Conservation (phyloP, 2,113 vertebrate genomes). For the Siniperca chuatsi region DNA sequence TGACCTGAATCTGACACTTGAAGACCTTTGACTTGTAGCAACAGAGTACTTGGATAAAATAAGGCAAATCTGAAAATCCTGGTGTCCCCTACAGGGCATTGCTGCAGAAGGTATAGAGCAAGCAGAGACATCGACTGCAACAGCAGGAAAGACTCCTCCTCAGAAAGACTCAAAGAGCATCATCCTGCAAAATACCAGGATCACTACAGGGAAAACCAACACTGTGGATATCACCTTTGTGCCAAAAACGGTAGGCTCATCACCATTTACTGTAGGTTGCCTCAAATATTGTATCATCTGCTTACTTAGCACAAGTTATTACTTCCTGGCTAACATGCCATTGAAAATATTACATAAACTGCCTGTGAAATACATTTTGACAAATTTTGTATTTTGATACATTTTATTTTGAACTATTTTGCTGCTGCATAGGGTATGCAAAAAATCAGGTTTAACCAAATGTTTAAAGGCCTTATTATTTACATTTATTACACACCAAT, state of each 20-base stretch:
- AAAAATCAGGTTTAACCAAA: background rate
- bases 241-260: constrained; percentile 85
- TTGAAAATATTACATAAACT: background rate
- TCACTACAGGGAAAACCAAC: constrained; percentile 83
- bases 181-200: constrained; percentile 83
- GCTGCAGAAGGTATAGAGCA: background rate
- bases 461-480: background rate
- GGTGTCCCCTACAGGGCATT: constrained; percentile 46
- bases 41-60: background rate
- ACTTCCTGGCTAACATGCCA: background rate
- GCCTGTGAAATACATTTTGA: background rate
- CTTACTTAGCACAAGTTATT: background rate
- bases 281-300: background rate
- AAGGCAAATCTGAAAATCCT: background rate
- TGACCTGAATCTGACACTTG: background rate
- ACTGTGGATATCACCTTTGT: constrained; percentile 87
- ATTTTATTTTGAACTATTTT: background rate
- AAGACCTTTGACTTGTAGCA: background rate
- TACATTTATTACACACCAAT: background rate
- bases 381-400: background rate
- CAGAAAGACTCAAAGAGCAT: constrained; percentile 77
- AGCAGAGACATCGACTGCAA: constrained; percentile 2
- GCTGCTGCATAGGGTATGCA: background rate
- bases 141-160: constrained; percentile 51
- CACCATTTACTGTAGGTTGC: too few species aligned